These are phyloP conservation scores for Hydropotes inermis DNA, from an alignment of 2,113 vertebrate species.

Conservation along the genomic window DNA sequence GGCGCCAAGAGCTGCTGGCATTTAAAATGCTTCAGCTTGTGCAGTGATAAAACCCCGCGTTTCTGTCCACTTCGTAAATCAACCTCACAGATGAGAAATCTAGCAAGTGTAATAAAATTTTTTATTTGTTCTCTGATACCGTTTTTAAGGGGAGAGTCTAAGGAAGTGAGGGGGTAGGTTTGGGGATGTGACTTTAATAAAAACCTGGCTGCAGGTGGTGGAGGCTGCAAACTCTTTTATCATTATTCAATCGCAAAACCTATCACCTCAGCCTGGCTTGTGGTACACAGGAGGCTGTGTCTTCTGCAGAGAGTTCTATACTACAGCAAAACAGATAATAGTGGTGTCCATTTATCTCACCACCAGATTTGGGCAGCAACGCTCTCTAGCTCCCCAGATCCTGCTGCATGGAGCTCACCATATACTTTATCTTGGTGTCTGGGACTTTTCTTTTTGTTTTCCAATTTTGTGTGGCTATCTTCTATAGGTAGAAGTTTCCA, in stretches of 20 bases:
- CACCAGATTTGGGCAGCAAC: background rate
- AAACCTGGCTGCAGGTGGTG: background rate
- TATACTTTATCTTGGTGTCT: background rate
- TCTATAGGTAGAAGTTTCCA: background rate
- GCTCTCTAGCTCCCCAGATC: background rate
- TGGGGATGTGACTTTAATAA: slow-evolving; percentile 5
- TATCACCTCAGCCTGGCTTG: background rate
- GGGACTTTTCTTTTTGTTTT: background rate
- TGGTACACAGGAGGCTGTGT: background rate
- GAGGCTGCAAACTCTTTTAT: background rate
- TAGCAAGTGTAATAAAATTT: slow-evolving; percentile 18
- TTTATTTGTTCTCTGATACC: slow-evolving; percentile 58
- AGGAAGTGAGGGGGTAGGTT: background rate
- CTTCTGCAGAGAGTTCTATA: background rate
- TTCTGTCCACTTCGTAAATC: slow-evolving; percentile 46
- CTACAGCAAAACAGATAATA: background rate
- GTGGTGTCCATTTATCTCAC: background rate
- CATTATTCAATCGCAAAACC: background rate
- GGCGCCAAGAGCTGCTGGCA: background rate
- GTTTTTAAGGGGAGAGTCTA: background rate
- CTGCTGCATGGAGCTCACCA: background rate
- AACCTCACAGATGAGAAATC: slow-evolving; percentile 42
- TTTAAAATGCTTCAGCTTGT: background rate
- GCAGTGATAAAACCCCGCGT: background rate
- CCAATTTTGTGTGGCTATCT: background rate